Evolutionary conservation across 2,113 vertebrate species (phyloP).

Genomic region (Poecile atricapillus): DNA sequence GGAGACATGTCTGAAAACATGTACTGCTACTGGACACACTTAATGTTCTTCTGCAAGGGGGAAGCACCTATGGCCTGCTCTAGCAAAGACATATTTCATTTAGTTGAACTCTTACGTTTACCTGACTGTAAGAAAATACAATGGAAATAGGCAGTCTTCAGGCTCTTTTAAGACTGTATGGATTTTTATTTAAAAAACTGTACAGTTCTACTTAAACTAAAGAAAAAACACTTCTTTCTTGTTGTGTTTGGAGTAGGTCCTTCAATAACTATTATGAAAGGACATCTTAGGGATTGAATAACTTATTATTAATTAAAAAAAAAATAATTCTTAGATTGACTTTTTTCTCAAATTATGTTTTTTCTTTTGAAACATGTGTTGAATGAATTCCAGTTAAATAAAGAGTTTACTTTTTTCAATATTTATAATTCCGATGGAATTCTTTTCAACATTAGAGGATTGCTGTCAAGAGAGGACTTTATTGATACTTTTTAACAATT

Average conservation of each 20-base stretch:
- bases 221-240: accelerated
- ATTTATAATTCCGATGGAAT: background rate
- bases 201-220: background rate
- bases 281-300: background rate
- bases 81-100: background rate
- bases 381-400: background rate
- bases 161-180: background rate
- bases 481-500: background rate
- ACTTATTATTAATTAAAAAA: background rate
- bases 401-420: background rate
- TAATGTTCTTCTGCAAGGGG: background rate
- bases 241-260: background rate
- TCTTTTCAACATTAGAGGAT: background rate
- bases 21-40: background rate
- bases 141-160: background rate
- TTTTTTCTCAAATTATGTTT: background rate
- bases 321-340: accelerated
- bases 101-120: background rate
- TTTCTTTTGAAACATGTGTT: background rate
- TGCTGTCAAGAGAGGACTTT: background rate
- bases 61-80: background rate
- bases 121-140: constrained; percentile 37
- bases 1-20: background rate
- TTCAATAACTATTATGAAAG: background rate
- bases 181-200: background rate